Evolutionary conservation across 64 coral and sea anemone genomes (phyloP), one percentile per base, ranked within the genome.

Genomic region (Platygyra sinensis): DNA sequence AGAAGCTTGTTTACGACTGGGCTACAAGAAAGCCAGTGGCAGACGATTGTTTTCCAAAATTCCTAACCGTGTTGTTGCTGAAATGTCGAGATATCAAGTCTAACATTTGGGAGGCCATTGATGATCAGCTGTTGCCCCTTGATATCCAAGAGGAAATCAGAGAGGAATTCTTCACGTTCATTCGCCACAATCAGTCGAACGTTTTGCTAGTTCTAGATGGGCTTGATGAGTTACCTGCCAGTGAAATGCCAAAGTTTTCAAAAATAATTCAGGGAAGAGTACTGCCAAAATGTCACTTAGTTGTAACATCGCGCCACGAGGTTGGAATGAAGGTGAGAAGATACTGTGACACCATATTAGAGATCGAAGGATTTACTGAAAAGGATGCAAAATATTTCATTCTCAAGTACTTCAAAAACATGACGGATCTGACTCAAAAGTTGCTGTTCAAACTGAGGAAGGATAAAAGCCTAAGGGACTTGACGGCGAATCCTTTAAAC

Each of bases 141-240:
- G 86, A 75, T 24, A 88, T 88, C 57, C 61, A 88, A n/a, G 86
- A 76, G 76, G 39, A 10, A 17, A 22, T 60, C 8, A 88, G 67
- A 30, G 9, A n/a, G 11, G 13, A 51, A 57, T 75, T 76, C 24
- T 88, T 75, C 49, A 13, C 54, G 28, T 88, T 76, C 30, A 61
- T 88, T 19, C 39, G 18, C 17, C 39, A 62, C 24, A 75, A 88
- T 76, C 86, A 89, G 75, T 74, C 74, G 10, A 67, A 51, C 28
- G 72, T 75, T 52, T 67, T 87, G 24, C 16, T 87, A 19, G 60
- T 87, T n/a, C 57, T 87, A 11, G 86, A 87, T 73, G 86, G 86
- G 75, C 59, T 87, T 9, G 86, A 87, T 69, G 82, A 86, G 50
- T 32, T 71, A 14, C 15, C 82, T 1, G 30, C 33, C 5, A 13